Evolutionary conservation across 2,113 vertebrate species (phyloP).

Genomic region (Notothenia coriiceps): DNA sequence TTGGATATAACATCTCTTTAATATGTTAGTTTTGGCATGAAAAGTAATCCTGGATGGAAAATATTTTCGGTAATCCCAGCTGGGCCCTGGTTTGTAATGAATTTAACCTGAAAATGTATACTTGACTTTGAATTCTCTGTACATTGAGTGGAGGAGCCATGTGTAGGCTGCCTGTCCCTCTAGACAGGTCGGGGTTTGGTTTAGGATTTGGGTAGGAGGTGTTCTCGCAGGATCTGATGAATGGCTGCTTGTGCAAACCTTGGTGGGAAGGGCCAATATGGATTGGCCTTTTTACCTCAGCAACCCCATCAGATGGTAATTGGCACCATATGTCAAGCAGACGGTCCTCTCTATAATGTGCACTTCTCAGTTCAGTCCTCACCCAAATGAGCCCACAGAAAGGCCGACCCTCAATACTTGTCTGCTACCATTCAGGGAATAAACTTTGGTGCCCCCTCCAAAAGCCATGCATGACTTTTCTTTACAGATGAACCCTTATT

Average conservation of each 20-base stretch:
- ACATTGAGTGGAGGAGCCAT: conserved; percentile 49
- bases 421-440: conserved; percentile 12
- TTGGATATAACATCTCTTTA: not conserved
- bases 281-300: conserved; percentile 77
- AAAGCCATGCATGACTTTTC: not conserved
- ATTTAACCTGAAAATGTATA: conserved; percentile 28
- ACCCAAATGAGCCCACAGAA: conserved; percentile 7
- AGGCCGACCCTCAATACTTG: conserved; percentile 12
- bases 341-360: conserved; percentile 55
- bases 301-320: conserved; percentile 75
- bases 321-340: conserved; percentile 80
- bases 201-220: conserved; percentile 71
- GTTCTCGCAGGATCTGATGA: conserved; percentile 66
- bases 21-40: not conserved
- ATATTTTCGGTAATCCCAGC: conserved; percentile 4
- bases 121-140: conserved; percentile 56
- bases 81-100: conserved; percentile 20
- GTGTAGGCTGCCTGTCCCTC: conserved; percentile 66
- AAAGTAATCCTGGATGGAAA: not conserved
- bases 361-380: conserved; percentile 49
- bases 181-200: conserved; percentile 65
- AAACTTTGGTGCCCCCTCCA: not conserved
- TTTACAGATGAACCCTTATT: not conserved
- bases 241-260: conserved; percentile 78
- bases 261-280: conserved; percentile 73